Conservation (phyloP, 2,113 vertebrate species). For the Stegostoma tigrinum region DNA sequence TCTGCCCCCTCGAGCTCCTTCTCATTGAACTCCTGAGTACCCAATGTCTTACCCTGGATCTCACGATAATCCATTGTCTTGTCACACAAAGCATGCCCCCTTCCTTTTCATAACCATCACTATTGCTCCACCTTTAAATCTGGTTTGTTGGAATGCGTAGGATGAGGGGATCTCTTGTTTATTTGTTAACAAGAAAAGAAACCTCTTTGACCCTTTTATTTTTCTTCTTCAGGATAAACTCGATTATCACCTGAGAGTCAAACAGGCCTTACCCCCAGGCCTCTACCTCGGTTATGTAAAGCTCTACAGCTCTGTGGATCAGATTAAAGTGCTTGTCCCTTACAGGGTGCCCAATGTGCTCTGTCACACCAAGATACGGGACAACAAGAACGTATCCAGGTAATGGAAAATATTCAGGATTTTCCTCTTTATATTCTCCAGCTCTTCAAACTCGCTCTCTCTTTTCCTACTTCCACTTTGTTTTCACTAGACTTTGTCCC, state of each 20-base stretch:
- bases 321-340: slow-evolving; percentile 37
- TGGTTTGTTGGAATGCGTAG: not conserved
- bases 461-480: not conserved
- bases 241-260: slow-evolving; percentile 7
- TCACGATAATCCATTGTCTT: not conserved
- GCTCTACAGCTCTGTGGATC: slow-evolving; percentile 38
- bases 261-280: slow-evolving; percentile 2
- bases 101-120: not conserved
- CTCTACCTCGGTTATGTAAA: slow-evolving; percentile 37
- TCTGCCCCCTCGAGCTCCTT: not conserved
- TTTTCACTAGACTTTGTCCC: not conserved
- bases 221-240: slow-evolving; percentile 34
- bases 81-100: not conserved
- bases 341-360: slow-evolving; percentile 32
- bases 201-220: not conserved
- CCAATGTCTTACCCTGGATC: too few relatives aligned
- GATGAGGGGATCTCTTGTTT: not conserved
- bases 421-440: not conserved
- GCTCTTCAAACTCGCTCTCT: not conserved
- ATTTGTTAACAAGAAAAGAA: not conserved
- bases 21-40: not conserved
- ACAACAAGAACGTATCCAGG: slow-evolving; percentile 37
- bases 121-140: not conserved
- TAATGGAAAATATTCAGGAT: not conserved
- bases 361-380: slow-evolving; percentile 34